Percentiles rank a stretch among this genome's conserved stretches.
Evolutionary conservation across 1,140 invertebrate genomes (phyloP).

Genomic region (Cyclargus thomasi): DNA sequence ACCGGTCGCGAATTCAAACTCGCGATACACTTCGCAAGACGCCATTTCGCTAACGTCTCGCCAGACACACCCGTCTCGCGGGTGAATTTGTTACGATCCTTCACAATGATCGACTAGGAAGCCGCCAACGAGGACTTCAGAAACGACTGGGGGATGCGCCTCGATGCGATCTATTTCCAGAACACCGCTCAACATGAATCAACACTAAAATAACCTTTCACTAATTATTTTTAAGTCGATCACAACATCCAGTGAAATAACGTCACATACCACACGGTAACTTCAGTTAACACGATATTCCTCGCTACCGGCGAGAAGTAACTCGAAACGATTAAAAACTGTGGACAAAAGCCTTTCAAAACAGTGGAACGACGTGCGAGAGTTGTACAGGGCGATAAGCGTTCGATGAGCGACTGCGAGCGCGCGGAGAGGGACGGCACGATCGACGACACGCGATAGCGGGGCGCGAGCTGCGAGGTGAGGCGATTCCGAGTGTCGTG

Average conservation of each 20-base stretch:
- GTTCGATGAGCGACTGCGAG: slow-evolving; percentile 65
- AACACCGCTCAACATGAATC: slow-evolving; percentile 70
- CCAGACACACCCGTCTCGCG: slow-evolving; percentile 56
- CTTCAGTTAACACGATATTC: slow-evolving; percentile 59
- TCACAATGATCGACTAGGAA: slow-evolving; percentile 36
- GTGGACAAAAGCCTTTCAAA: slow-evolving; percentile 63
- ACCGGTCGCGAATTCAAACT: slow-evolving; percentile 69
- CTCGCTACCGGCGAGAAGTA: slow-evolving; percentile 43
- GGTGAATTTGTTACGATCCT: slow-evolving; percentile 29
- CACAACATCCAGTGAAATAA: slow-evolving; percentile 47
- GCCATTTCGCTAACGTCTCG: slow-evolving; percentile 63
- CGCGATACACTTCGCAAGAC: slow-evolving; percentile 57
- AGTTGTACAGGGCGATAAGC: slow-evolving; percentile 50
- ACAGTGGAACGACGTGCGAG: slow-evolving; percentile 37
- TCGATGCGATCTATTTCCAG: slow-evolving; percentile 69
- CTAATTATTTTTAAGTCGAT: slow-evolving; percentile 57
- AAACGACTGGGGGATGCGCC: slow-evolving; percentile 59
- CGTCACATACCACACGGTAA: slow-evolving; percentile 65
- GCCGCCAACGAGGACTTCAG: slow-evolving; percentile 40
- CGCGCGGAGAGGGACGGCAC: slow-evolving; percentile 34
- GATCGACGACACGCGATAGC: slow-evolving; percentile 25
- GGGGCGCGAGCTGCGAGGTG: slow-evolving; percentile 29
- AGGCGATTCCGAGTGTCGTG: slow-evolving; percentile 22
- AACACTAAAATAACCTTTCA: slow-evolving; percentile 74
- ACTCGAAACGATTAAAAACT: slow-evolving; percentile 44